Evolutionary conservation across 2,113 vertebrate genomes (phyloP), one percentile per base, ranked within the genome.

Genomic region (Notiomystis cincta): DNA sequence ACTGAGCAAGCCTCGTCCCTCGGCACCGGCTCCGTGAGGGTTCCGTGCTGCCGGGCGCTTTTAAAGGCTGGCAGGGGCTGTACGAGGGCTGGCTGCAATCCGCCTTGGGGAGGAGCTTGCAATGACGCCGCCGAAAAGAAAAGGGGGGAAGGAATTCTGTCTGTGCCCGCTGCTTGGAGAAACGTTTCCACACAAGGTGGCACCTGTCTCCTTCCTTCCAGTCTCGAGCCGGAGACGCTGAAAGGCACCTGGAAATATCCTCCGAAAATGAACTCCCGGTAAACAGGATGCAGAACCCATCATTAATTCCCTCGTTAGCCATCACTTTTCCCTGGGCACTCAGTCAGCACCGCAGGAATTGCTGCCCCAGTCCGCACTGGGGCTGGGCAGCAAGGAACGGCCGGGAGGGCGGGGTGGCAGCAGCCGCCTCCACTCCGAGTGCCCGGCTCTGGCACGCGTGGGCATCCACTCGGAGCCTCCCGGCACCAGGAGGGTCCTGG

Each of bases 111-210:
- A 75, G 45, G 66, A 24, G 61, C 15, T 18, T 11, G 8, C 42
- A 11, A 2, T 37, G 35, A 67, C 3, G 2, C 3, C 31, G 23
- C 20, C 10, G 2, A n/a, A 16, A 10, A 7, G 15, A 6, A 18
- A 14, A 15, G 13, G 42, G 54, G 31, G 7, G 5, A 16, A 79
- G 17, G 25, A 54, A 60, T 65, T 42, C 42, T 21, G 27, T 3
- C 37, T 2, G n/a, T 47, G 86, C 81, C 22, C 6, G 3, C 64
- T n/a, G 83, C 64, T 27, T 0, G 22, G 9, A 31, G 58, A 84
- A 24, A 4, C 17, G 0, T 84, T 89, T 66, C 94, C 88, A 96
- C 93, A 78, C 93, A 92, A 96, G 96, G 93, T 95, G 96, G 95
- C 95, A 96, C 58, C 81, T 89, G 87, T 44, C 56, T 47, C 83